Evolutionary conservation across 2,797 vertebrate genomes (phyloP), one percentile per base, ranked within the genome.

Genomic region (Enteromius viviparus): DNA sequence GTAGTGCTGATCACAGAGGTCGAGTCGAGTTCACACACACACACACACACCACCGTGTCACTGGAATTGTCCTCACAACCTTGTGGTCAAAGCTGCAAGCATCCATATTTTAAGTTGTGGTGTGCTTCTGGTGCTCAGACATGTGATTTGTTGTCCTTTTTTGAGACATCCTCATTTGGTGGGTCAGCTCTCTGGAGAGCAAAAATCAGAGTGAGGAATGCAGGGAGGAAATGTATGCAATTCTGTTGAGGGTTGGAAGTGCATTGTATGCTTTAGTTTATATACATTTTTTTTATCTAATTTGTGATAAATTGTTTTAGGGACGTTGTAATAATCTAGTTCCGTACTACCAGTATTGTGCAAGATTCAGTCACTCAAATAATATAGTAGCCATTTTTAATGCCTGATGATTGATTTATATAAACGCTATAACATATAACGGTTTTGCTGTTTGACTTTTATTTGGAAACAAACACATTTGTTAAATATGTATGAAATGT

Each of bases 1-100:
- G 85, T 85, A 84, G 79, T 80, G 84, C 37, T 62, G 76, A 65
- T 82, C 58, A 37, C 55, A 23, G 32, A 72, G 89, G 85, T 91
- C 89, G 90, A 74, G 82, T 78, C 26, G 51, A 85, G 87, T 90
- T 87, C 86, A 87, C 65, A 64, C 64, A 62, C 19, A 2, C 19
- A 2, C 26, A 47, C 45, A 14, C 42, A 45, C 42, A 12, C 12
- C 3, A 0, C 49, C 1, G 45, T 55, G 6, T 69, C 12, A 26
- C 51, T 72, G 34, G 51, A 71, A 62, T 17, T 62, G 51, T 78
- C 76, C 55, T 29, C 58, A 78, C 40, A 47, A 45, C n/a, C 14
- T 71, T 34, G 5, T 53, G 58, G 58, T 55, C 55, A 60, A 14
- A 49, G n/a, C 14, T 70, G 17, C 6, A 11, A 11, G 37, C 26